Evolutionary conservation across 2,888 invertebrate genomes (phyloP).

Genomic region (Hirtodrosophila histrioides): DNA sequence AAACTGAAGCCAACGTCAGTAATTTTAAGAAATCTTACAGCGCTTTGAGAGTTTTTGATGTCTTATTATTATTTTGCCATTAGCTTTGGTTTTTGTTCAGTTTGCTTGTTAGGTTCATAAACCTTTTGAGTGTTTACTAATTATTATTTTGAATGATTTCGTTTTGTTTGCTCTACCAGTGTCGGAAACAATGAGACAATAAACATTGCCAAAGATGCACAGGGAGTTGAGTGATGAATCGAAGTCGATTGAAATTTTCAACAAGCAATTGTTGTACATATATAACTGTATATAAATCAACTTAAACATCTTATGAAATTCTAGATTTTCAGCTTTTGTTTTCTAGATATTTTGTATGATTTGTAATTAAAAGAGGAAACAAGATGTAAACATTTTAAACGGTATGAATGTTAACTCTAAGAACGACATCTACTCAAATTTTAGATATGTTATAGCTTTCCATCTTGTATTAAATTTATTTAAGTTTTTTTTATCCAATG

Average conservation of each 20-base stretch:
- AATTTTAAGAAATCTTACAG: conserved; percentile 50
- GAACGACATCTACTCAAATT: no score
- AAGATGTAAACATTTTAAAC: no score
- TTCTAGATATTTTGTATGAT: no score
- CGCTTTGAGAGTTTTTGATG: conserved; percentile 30
- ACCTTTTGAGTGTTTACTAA: conserved; percentile 61
- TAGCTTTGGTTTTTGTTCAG: conserved; percentile 4
- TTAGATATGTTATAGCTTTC: no score
- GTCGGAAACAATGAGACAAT: background rate
- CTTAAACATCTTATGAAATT: no score
- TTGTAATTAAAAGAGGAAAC: no score
- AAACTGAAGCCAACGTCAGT: conserved; percentile 37
- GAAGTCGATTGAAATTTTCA: background rate
- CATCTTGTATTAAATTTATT: no score
- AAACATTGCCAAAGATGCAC: background rate
- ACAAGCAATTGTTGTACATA: no score
- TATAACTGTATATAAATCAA: no score
- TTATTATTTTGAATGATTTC: conserved; percentile 36
- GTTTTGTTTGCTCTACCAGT: conserved; percentile 5
- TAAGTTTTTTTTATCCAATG: no score
- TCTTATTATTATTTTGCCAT: background rate
- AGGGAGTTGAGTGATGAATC: conserved; percentile 2
- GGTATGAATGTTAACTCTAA: no score
- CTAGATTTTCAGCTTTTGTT: no score
- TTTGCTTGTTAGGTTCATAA: conserved; percentile 48